phyloP scores from a whole-genome alignment of 2,113 vertebrate species.

The Pardalotus punctatus region DNA sequence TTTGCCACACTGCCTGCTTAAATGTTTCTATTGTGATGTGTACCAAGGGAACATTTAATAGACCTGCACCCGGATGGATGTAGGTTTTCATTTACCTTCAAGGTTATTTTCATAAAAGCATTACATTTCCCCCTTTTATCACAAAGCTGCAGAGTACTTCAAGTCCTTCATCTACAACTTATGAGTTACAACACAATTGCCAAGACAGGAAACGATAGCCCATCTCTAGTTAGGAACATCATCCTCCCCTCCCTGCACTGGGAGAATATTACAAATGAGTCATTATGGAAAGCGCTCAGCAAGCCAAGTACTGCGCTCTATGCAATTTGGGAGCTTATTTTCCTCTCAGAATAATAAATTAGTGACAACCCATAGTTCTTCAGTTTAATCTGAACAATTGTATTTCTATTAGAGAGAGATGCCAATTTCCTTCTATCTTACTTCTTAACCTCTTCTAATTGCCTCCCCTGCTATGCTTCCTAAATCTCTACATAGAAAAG shows the following conservation, averaged over 20 bases:
- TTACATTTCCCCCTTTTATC: not conserved
- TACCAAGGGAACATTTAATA: not conserved
- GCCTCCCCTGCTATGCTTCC: not conserved
- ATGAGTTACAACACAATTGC: not conserved
- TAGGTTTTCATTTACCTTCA: slow-evolving; percentile 9
- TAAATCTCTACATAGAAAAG: not conserved
- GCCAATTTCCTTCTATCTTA: not conserved
- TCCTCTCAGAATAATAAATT: not conserved
- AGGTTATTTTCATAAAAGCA: slow-evolving; percentile 7
- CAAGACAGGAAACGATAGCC: not conserved
- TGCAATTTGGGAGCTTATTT: not conserved
- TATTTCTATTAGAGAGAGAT: not conserved
- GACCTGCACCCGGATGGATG: not conserved
- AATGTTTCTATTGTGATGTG: not conserved
- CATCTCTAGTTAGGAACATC: not conserved
- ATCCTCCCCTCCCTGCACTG: not conserved
- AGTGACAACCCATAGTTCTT: not conserved
- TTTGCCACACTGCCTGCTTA: not conserved
- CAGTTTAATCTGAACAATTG: not conserved
- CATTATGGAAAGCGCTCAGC: not conserved
- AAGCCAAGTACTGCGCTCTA: not conserved
- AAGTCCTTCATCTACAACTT: not conserved
- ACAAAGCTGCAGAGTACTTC: not conserved
- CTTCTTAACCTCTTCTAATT: not conserved
- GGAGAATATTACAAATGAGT: not conserved